phyloP scores from a whole-genome alignment of 1,140 invertebrate species.

The Potamilus streckersoni region DNA sequence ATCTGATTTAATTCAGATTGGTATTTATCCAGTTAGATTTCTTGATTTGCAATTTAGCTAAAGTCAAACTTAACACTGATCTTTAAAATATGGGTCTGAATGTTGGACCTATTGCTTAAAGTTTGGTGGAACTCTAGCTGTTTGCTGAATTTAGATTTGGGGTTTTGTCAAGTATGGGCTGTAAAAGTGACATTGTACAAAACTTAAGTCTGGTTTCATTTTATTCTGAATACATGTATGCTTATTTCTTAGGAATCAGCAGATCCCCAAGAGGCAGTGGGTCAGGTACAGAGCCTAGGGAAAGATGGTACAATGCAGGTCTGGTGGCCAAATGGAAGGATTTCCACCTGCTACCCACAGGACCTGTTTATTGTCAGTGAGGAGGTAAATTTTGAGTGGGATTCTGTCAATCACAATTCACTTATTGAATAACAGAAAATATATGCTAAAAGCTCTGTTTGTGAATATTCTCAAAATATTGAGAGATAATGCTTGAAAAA shows the following conservation, averaged over 20 bases:
- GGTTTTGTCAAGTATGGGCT: not conserved
- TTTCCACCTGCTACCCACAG: slow-evolving; percentile 91
- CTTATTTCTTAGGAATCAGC: slow-evolving; percentile 34
- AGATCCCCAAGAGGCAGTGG: slow-evolving; percentile 74
- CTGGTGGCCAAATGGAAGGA: slow-evolving; percentile 87
- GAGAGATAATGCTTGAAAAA: too few relatives aligned
- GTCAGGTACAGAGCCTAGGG: slow-evolving; percentile 90
- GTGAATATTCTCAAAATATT: not conserved
- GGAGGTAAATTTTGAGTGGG: slow-evolving; percentile 41
- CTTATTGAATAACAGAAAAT: not conserved
- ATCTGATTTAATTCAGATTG: too few relatives aligned
- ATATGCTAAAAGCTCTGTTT: not conserved
- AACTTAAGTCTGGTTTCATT: not conserved
- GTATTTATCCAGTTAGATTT: too few relatives aligned
- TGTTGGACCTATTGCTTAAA: too few relatives aligned
- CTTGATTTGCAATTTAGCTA: too few relatives aligned
- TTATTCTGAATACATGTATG: not conserved
- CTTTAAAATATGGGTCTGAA: too few relatives aligned
- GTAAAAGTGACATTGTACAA: not conserved
- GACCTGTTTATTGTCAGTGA: slow-evolving; percentile 76
- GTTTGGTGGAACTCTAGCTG: too few relatives aligned
- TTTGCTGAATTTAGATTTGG: not conserved
- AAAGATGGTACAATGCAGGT: slow-evolving; percentile 82
- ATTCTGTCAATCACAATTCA: not conserved
- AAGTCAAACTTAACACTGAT: too few relatives aligned